Base-by-base conservation (phyloP, 1,140 invertebrate genomes). In the Chymomyza costata region DNA sequence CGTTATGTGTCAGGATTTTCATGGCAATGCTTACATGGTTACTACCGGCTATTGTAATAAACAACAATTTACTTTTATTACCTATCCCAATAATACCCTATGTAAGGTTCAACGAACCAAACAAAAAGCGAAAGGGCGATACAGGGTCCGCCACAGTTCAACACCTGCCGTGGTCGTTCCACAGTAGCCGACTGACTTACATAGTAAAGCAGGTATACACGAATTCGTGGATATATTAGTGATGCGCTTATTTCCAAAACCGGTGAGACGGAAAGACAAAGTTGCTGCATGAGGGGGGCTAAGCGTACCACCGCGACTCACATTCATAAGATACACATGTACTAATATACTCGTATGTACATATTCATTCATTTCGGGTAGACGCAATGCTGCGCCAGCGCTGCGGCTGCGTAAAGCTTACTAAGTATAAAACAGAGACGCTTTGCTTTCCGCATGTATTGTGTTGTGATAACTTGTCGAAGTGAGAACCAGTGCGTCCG, bases 381-480 rank as follows among this genome's bases (percentile, higher is more conserved):
- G 8, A 25, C 8, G 8, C 21, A 25, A 3, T 5, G 21, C 8
- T 3, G 21, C 21, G 21, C 3, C 21, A 8, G 8, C 21, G 21
- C 8, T 8, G 21, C 21, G 21, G 21, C 21, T 25, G 21, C 3
- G 8, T 25, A 40, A 7, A 5, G 38, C 48, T 31, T 46, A 78
- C 71, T 78, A 41, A 25, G 58, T 78, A 78, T 78, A 80, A 71
- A 65, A 63, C 45, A 51, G 48, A 17, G 40, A 17, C 54, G 63
- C 48, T 62, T 41, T 21, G 62, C 71, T 80, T 78, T 73, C 71
- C 71, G 58, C 47, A 45, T 60, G 53, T 67, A 71, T 61, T 50
- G 19, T 19, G 35, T 47, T 65, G 60, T 78, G 71, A 78, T 80
- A 80, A 71, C 50, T 66, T 54, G 73, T 41, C 67, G 62, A 21